Conservation (phyloP, 2,797 vertebrate species). For the Hippopotamyrus pictus region DNA sequence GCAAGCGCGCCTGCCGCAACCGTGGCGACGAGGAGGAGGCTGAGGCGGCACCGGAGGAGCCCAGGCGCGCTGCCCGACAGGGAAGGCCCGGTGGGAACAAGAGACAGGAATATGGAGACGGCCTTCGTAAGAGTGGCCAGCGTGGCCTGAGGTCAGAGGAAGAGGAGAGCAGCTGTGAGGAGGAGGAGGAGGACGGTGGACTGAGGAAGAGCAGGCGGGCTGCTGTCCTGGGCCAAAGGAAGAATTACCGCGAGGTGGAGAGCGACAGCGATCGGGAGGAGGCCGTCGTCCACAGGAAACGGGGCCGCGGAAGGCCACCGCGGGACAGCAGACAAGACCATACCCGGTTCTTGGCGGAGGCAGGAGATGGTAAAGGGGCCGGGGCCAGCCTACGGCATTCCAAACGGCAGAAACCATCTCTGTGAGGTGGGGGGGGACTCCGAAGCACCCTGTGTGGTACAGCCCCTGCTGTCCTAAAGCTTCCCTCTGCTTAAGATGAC, state of each 20-base stretch:
- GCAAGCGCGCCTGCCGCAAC: slow-evolving; percentile 51
- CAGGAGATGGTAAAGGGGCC: slow-evolving; percentile 58
- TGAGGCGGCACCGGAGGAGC: slow-evolving; percentile 50
- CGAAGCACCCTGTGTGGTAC: slow-evolving; percentile 30
- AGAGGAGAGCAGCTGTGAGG: slow-evolving; percentile 33
- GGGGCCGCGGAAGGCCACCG: neutral
- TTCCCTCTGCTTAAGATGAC: neutral
- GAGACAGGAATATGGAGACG: slow-evolving; percentile 43
- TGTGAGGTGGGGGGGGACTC: slow-evolving; percentile 38
- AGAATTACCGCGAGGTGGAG: slow-evolving; percentile 66
- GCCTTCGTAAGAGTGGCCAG: slow-evolving; percentile 16
- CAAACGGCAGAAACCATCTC: slow-evolving; percentile 65
- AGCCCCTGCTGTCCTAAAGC: slow-evolving; percentile 19
- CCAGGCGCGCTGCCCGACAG: slow-evolving; percentile 13
- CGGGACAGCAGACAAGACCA: slow-evolving; percentile 48
- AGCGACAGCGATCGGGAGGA: slow-evolving; percentile 75
- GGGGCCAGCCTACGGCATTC: slow-evolving; percentile 61
- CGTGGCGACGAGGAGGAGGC: slow-evolving; percentile 44
- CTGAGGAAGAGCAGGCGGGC: slow-evolving; percentile 63
- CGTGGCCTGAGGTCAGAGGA: slow-evolving; percentile 25
- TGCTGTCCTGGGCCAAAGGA: slow-evolving; percentile 42
- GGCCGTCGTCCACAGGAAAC: slow-evolving; percentile 61
- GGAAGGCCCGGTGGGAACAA: slow-evolving; percentile 21
- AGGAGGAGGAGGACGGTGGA: slow-evolving; percentile 43
- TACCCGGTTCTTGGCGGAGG: slow-evolving; percentile 27